Evolutionary conservation across 2,113 vertebrate genomes (phyloP).

Genomic region (Perca flavescens): DNA sequence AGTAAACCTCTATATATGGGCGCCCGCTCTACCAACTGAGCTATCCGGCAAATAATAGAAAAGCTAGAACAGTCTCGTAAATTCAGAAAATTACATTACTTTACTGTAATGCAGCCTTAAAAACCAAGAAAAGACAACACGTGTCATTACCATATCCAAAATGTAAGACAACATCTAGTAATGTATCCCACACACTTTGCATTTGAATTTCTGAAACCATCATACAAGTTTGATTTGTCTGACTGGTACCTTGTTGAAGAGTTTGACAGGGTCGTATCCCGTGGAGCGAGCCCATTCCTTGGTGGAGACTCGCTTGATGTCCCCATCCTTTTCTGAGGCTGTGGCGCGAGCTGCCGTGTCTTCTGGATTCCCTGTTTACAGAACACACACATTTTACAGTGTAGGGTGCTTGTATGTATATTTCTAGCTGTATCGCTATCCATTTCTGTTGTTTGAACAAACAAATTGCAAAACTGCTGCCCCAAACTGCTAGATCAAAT

Average conservation of each 20-base stretch:
- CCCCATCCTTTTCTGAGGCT: constrained; percentile 94
- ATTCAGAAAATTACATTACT: no score
- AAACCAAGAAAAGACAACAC: no score
- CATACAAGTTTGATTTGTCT: no score
- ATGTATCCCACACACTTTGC: background rate
- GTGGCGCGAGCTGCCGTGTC: constrained; percentile 91
- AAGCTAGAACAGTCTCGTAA: no score
- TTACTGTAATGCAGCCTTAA: no score
- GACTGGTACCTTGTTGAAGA: constrained; percentile 94
- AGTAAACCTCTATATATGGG: no score
- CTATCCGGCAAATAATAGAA: no score
- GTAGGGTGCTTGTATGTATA: no score
- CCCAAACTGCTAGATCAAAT: background rate
- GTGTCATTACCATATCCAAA: no score
- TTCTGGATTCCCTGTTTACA: constrained; percentile 90
- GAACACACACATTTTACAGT: background rate
- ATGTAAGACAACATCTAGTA: no score
- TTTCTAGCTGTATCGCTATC: background rate
- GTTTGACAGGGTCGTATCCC: constrained; percentile 92
- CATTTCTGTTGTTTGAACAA: background rate
- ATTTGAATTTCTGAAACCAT: background rate
- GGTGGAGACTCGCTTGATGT: constrained; percentile 95
- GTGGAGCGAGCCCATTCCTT: constrained; percentile 97
- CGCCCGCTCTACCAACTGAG: no score
- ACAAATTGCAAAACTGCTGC: background rate